Base-by-base conservation (phyloP, 2,113 vertebrate species). In the Scomber japonicus region DNA sequence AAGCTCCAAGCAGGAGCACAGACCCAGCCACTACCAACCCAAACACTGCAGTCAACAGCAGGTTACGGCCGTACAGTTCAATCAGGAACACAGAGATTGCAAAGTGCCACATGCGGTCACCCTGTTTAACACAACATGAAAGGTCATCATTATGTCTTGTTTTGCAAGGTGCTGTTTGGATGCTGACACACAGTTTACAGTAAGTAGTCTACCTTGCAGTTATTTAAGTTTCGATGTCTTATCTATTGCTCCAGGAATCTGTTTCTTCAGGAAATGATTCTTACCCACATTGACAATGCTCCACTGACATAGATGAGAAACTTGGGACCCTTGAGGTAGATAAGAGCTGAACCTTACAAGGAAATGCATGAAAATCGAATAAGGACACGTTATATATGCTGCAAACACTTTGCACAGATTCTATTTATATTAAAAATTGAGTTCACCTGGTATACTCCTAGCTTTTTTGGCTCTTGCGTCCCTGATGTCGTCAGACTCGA, bases 241-340 rank as follows among this genome's bases (percentile, higher is more conserved):
- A 55, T 70, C 30, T 79, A 64, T 54, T 75, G 69, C 51, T 83
- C 31, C 59, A 71, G 77, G 48, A 69, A 71, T 68, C 7, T 55
- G 59, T 80, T 63, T 63, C 27, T 73, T 53, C 70, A 63, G 50
- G 79, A 86, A 85, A 68, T 60, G 75, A 75, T 84, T 89, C 95
- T 96, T 96, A 95, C 91, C 92, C 94, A 94, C 92, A 94, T 94
- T 54, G 94, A 96, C 86, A 96, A 92, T 11, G 94, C 94, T 92
- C 93, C 95, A 91, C 91, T 96, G 44, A 75, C 51, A 8, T 95
- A 96, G 86, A 95, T 94, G 78, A 93, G 93, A 92, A 96, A 94
- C 83, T 93, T 95, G 81, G 92, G 93, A 84, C 94, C 94, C 75
- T 74, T 88, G 66, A 95, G 78, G 81, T 94, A 93, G 89, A 92